Evolutionary conservation across 1,140 invertebrate species (phyloP).

Genomic region (Ceratina calcarata): DNA sequence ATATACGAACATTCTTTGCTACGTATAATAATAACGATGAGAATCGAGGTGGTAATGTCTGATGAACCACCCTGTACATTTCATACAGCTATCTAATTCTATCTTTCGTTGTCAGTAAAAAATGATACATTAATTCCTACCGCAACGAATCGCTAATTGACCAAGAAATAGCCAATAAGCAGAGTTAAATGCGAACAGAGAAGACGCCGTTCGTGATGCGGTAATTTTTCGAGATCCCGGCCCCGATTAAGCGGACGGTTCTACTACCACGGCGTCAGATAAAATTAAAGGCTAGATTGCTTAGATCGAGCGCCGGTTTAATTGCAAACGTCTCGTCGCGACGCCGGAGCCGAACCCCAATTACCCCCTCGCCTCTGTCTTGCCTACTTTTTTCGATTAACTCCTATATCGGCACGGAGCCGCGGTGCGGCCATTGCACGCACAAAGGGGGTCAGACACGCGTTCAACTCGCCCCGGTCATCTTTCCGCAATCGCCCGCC

Average conservation of each 20-base stretch:
- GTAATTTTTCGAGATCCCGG: slow-evolving; percentile 5
- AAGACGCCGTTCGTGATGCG: neutral
- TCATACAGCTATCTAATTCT: too few species aligned
- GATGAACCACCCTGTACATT: too few species aligned
- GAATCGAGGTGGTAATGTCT: too few species aligned
- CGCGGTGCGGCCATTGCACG: slow-evolving; percentile 5
- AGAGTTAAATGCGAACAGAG: neutral
- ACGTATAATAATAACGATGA: too few species aligned
- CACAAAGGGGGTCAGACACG: slow-evolving; percentile 47
- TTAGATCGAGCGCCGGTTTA: slow-evolving; percentile 10
- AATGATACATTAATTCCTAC: too few species aligned
- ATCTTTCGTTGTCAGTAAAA: too few species aligned
- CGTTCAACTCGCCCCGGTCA: slow-evolving; percentile 4
- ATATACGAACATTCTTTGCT: too few species aligned
- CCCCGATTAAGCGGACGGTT: neutral
- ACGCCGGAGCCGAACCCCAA: slow-evolving; percentile 30
- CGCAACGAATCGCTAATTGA: too few species aligned
- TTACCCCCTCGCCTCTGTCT: slow-evolving; percentile 20
- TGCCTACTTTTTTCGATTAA: slow-evolving; percentile 48
- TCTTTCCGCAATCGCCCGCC: neutral
- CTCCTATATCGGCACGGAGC: slow-evolving; percentile 23
- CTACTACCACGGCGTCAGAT: slow-evolving; percentile 16
- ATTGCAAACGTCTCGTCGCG: slow-evolving; percentile 44
- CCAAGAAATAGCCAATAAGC: neutral
- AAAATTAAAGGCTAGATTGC: slow-evolving; percentile 40